Conservation (phyloP, 2,888 invertebrate species). For the Microctonus aethiopoides region DNA sequence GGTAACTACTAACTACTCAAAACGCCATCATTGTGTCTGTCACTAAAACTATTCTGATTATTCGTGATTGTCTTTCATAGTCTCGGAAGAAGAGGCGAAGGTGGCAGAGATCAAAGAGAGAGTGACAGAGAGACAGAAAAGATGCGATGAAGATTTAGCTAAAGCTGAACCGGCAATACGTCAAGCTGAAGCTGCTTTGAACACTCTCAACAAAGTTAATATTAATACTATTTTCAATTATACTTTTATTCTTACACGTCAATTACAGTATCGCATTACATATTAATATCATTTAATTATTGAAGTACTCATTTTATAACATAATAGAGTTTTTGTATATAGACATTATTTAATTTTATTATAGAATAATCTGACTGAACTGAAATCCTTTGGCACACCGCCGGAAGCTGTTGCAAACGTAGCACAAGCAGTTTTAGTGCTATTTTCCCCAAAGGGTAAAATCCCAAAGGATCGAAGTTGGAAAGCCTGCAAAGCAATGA, state of each 20-base stretch:
- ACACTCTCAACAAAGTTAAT: constrained; percentile 86
- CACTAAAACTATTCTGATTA: constrained; percentile 34
- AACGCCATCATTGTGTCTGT: constrained; percentile 23
- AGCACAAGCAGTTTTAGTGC: constrained; percentile 85
- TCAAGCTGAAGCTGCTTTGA: constrained; percentile 90
- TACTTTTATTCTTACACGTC: no score
- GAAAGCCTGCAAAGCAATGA: constrained; percentile 91
- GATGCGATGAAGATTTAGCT: constrained; percentile 89
- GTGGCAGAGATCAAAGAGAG: constrained; percentile 90
- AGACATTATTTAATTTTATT: constrained; percentile 24
- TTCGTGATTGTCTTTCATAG: constrained; percentile 59
- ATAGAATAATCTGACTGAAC: constrained; percentile 86
- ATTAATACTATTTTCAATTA: not conserved
- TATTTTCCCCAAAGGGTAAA: constrained; percentile 86
- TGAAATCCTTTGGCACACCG: constrained; percentile 94
- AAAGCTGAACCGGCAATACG: constrained; percentile 91
- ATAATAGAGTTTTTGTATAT: not conserved
- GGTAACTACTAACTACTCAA: constrained; percentile 66
- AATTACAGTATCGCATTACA: not conserved
- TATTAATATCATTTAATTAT: not conserved
- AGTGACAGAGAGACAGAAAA: constrained; percentile 84
- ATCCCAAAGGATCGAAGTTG: constrained; percentile 92
- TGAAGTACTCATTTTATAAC: not conserved
- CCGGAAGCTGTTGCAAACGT: constrained; percentile 90
- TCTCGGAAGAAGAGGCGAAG: constrained; percentile 88